Evolutionary conservation across 1,140 invertebrate genomes (phyloP).

Genomic region (Zaprionus gabonicus): DNA sequence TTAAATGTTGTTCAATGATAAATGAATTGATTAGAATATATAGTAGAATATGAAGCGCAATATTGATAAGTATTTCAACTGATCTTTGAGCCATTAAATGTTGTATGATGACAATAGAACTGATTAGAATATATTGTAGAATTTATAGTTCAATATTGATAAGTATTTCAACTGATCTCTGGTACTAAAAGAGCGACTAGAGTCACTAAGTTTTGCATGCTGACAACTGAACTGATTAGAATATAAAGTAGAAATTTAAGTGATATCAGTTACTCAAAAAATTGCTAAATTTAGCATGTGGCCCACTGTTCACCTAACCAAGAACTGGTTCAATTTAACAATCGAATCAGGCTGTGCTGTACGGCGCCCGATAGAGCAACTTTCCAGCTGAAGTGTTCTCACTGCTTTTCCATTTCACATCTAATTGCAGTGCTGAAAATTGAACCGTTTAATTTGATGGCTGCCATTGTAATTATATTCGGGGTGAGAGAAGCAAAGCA

Average conservation of each 20-base stretch:
- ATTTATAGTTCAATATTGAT: too few species aligned
- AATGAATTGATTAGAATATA: neutral
- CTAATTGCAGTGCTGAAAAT: slow-evolving; percentile 23
- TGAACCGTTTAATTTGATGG: slow-evolving; percentile 39
- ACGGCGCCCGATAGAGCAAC: neutral
- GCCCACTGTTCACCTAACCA: neutral
- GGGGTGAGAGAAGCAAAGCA: neutral
- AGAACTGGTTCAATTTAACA: neutral
- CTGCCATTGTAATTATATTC: slow-evolving; percentile 29
- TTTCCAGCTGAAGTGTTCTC: neutral
- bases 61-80: neutral
- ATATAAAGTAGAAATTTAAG: too few species aligned
- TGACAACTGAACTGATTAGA: too few species aligned
- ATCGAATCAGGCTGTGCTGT: neutral
- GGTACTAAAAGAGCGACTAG: too few species aligned
- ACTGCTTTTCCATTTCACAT: neutral
- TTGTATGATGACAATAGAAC: too few species aligned
- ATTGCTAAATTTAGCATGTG: neutral
- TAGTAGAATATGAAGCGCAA: too few species aligned
- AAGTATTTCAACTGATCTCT: too few species aligned
- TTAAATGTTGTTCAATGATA: neutral
- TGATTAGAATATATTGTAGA: too few species aligned
- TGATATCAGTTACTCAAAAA: too few species aligned
- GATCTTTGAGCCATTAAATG: neutral
- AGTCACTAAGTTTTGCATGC: too few species aligned